Base-by-base conservation (phyloP, 2,888 invertebrate species). In the Plebejus anna region DNA sequence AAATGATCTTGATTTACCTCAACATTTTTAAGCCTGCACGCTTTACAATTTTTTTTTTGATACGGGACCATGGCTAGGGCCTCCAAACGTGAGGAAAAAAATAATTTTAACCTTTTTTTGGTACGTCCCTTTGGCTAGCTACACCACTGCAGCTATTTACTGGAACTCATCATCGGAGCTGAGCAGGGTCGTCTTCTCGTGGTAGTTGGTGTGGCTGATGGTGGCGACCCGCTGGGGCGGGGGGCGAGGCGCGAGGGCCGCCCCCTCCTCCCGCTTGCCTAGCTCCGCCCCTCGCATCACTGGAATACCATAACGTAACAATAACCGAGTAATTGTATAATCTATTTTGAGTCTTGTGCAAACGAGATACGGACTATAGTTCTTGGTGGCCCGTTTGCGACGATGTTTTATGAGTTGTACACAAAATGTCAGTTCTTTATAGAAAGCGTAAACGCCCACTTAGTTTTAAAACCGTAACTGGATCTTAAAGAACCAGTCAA, bases 111-210 rank as follows among this genome's bases (percentile, higher is more conserved):
- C 38, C 38, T 5, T 38, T 38, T 38, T 55, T 55, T 55, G 55
- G 16, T 55, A 16, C 16, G 16, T 16, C 4, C 47, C 42, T 11
- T 55, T 5, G 3, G 55, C 55, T 55, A 55, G 16, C 55, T 16
- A 55, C 16, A 16, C 55, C 55, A 55, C 16, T 55, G 55, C 16
- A 55, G 55, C 13, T 13, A 72, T 86, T 94, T 95, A 97, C 94
- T 97, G 97, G 91, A 97, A 97, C 90, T 99, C 99, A 89, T 99
- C 99, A 88, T 99, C 99, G 81, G 98, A 98, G 94, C 98, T 98
- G 82, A 99, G 95, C 81, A 99, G 95, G 94, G 98, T 98, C 61
- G 98, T 98, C 94, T 98, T 98, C 95, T 99, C 99, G 90, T 97
- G 98, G 94, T 98, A 98, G 90, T 97, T 97, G 81, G 91, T 87